phyloP scores from a whole-genome alignment of 2,113 vertebrate species.

The Tyto alba region DNA sequence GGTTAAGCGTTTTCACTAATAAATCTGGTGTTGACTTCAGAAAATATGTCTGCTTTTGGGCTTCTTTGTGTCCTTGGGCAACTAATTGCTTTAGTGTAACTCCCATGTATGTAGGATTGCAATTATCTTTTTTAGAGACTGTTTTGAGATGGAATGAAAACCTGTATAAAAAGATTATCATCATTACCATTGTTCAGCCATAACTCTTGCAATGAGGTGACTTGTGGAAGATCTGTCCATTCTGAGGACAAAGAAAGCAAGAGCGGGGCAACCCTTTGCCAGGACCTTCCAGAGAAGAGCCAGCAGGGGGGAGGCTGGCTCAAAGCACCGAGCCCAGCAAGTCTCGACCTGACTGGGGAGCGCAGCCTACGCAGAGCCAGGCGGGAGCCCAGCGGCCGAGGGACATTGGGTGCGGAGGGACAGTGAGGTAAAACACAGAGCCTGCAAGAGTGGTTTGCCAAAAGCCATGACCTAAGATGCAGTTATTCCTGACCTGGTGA shows the following conservation, averaged over 20 bases:
- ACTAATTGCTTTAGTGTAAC: not conserved
- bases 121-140: not conserved
- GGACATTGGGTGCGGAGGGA: too few species aligned
- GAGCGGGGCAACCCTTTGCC: not conserved
- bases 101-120: rapidly evolving
- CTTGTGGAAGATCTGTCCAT: not conserved
- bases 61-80: not conserved
- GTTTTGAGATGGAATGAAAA: not conserved
- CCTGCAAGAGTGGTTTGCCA: not conserved
- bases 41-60: not conserved
- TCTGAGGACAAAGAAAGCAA: not conserved
- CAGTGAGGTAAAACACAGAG: not conserved
- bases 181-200: not conserved
- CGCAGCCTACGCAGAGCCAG: too few species aligned
- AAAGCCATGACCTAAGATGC: not conserved
- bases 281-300: not conserved
- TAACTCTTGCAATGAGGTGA: not conserved
- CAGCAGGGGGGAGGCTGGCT: not conserved
- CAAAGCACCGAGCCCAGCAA: not conserved
- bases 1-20: not conserved
- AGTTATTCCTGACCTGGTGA: not conserved
- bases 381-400: too few species aligned
- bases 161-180: not conserved
- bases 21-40: not conserved
- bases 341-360: too few species aligned